Evolutionary conservation across 2,888 invertebrate genomes (phyloP).

Genomic region (Caenorhabditis angaria): DNA sequence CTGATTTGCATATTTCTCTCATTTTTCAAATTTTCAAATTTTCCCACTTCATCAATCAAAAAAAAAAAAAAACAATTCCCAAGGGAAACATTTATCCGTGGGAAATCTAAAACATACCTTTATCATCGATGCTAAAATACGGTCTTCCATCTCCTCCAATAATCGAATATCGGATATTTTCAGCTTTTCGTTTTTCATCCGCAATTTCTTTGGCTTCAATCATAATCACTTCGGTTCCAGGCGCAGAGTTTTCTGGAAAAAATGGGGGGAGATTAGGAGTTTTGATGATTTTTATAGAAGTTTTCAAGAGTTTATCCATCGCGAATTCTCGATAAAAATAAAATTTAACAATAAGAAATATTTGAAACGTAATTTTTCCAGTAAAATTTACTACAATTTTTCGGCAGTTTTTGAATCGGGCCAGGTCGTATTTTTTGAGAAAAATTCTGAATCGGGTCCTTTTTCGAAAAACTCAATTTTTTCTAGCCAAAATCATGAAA

Average conservation of each 20-base stretch:
- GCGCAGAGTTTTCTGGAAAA: constrained; percentile 76
- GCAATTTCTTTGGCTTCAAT: constrained; percentile 80
- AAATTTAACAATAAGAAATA: too few relatives aligned
- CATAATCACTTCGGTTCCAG: constrained; percentile 84
- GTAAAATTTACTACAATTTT: too few relatives aligned
- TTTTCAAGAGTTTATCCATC: not conserved
- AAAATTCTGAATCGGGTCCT: too few relatives aligned
- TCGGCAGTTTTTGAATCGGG: too few relatives aligned
- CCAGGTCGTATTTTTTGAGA: too few relatives aligned
- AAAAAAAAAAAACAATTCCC: not conserved
- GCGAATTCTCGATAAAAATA: too few relatives aligned
- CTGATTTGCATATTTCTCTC: not conserved
- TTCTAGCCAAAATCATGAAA: too few relatives aligned
- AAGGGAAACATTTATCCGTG: not conserved
- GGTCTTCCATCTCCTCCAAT: constrained; percentile 89
- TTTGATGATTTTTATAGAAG: not conserved
- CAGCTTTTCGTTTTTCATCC: constrained; percentile 77
- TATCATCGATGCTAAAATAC: constrained; percentile 83
- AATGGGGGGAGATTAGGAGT: too few relatives aligned
- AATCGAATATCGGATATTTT: constrained; percentile 84
- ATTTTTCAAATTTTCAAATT: not conserved
- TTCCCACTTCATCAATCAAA: not conserved
- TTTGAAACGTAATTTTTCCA: too few relatives aligned
- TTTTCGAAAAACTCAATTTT: too few relatives aligned
- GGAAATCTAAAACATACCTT: constrained; percentile 24